Evolutionary conservation across 2,113 vertebrate species (phyloP).

Genomic region (Mandrillus leucophaeus): DNA sequence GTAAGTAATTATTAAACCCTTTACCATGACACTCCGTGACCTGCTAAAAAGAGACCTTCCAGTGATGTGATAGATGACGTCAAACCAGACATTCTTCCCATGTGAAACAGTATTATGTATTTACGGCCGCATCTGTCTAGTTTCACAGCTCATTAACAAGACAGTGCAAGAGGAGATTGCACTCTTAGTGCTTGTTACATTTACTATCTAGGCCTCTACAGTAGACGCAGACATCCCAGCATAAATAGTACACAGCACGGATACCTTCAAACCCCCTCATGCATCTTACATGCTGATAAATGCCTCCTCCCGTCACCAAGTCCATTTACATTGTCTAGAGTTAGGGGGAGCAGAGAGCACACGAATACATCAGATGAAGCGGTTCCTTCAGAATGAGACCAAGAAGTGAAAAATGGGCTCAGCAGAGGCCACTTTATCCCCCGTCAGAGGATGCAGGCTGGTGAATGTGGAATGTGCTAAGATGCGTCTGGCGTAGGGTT

Average conservation of each 20-base stretch:
- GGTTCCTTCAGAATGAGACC: background rate
- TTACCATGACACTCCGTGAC: background rate
- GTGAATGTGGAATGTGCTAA: background rate
- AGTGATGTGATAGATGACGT: background rate
- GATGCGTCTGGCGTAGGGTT: background rate
- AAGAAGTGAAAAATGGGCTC: background rate
- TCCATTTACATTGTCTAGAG: constrained; percentile 23
- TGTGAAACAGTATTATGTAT: background rate
- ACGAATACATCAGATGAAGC: background rate
- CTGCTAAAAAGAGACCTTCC: background rate
- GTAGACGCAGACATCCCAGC: background rate
- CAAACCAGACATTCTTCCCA: background rate
- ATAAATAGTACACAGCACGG: background rate
- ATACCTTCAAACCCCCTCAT: background rate
- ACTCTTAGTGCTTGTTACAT: background rate
- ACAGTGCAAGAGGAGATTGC: background rate
- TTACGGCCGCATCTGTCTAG: background rate
- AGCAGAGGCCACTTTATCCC: fast-evolving
- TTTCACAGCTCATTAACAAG: constrained; percentile 65
- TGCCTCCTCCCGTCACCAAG: constrained; percentile 13
- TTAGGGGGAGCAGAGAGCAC: background rate
- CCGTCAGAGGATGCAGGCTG: fast-evolving
- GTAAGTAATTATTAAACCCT: background rate
- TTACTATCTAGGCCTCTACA: background rate
- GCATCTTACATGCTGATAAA: constrained; percentile 8